phyloP scores from a whole-genome alignment of 2,888 invertebrate genomes.

The Agrochola lychnidis region DNA sequence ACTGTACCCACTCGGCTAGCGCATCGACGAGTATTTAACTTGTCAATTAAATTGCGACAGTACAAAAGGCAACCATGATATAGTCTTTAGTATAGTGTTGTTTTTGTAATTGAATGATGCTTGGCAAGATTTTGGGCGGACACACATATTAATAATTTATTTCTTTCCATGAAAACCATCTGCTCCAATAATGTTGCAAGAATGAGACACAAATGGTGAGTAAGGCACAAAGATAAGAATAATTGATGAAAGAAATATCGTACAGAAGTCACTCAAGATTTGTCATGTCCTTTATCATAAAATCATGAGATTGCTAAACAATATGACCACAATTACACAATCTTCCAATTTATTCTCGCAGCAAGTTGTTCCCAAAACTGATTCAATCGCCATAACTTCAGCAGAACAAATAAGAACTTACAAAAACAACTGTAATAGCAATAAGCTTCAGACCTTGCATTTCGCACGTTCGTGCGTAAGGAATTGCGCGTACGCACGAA shows the following conservation, averaged over 20 bases:
- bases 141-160: no score
- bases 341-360: conserved; percentile 17
- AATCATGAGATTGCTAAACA: no score
- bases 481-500: conserved; percentile 45
- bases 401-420: conserved; percentile 36
- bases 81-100: background rate
- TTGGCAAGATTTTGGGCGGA: background rate
- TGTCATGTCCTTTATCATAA: no score
- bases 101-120: conserved; percentile 14
- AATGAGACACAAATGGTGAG: background rate
- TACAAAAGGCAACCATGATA: conserved; percentile 15
- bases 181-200: background rate
- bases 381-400: conserved; percentile 26
- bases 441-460: conserved; percentile 23
- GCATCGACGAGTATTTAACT: conserved; percentile 7
- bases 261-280: no score
- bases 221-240: no score
- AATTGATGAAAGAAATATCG: no score
- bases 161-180: no score
- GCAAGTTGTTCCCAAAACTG: conserved; percentile 9
- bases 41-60: conserved; percentile 40
- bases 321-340: background rate
- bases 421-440: conserved; percentile 18
- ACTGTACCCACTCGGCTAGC: background rate
- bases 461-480: conserved; percentile 43